Base-by-base conservation (phyloP, 2,113 vertebrate species). In the Bufo bufo region DNA sequence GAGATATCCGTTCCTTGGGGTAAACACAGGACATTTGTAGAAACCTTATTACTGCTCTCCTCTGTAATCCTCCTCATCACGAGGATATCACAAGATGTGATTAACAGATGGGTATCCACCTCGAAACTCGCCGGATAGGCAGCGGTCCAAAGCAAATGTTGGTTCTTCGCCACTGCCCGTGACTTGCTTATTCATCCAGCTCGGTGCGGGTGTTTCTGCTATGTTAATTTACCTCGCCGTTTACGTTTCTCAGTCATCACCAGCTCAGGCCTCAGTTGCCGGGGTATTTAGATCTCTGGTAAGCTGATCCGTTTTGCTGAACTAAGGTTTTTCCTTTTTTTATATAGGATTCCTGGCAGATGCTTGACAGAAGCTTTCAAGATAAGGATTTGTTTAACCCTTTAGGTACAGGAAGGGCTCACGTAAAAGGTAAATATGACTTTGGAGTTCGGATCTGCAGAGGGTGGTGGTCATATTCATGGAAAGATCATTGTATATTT, bases 161-260 rank as follows among this genome's bases (percentile, higher is more conserved):
- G 82, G 77, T 33, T 66, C 82, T 78, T 45, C 14, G n/a, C 82
- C 13, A 13, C 71, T 75, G 81, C 87, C 81, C 81, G 54, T 56
- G 58, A 77, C 61, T 84, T 72, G 17, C 71, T 89, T 63, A 84
- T 89, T 84, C 82, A 69, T 78, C 72, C 75, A 17, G 54, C 77
- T 74, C 66, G 33, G 20, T 75, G 49, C 54, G 72, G 78, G 87
- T 89, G 87, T 89, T 89, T 47, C 81, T 89, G 87, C 72, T 78
- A 89, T 89, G 72, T 89, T 77, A 77, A 89, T 89, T 89, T 65
- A 84, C 87, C 74, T 89, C 87, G 33, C 49, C 54, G 79, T 89
- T 89, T 89, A 84, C 52, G 82, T 89, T 77, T n/a, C 49, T 84
- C 87, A 89, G 82, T 84, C 87, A 89, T 89, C 87, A 89, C 82